Base-by-base conservation (phyloP, 2,888 invertebrate genomes). In the Athrips mouffetella region DNA sequence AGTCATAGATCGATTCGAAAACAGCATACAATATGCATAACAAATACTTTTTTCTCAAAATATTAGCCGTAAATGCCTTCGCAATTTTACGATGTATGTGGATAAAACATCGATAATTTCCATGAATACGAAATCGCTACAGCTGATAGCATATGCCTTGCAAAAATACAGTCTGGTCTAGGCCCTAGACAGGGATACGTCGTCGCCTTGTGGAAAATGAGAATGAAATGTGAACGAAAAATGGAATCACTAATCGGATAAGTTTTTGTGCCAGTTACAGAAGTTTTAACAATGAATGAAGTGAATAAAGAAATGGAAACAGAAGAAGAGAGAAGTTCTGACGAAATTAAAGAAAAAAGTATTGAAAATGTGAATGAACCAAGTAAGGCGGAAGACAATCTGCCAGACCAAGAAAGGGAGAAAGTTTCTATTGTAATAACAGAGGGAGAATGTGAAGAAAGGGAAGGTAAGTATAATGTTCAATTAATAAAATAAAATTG, bases 81-180 rank as follows among this genome's bases (percentile, higher is more conserved):
- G n/a, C n/a, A 18, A 8, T n/a, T 18, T 11, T 18, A 21, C 11
- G 20, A 21, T 21, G 35, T 35, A 20, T 41, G 42, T 29, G 42
- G 42, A 18, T 29, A 30, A 42, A 10, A 29, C n/a, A 11, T 11
- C 23, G 23, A 45, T 45, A 16, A 45, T 45, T 35, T 35, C 25
- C 45, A 45, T 33, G 45, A 45, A 45, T 16, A 45, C 45, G 8
- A 35, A 45, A 35, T 15, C 31, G 23, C 45, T 37, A 35, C 25
- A 16, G 13, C 29, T 30, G 29, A 29, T 44, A 27, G 41, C 27
- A 35, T 27, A 42, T 10, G 31, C 25, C 25, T 23, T 16, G 7
- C 31, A 25, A 46, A 46, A 25, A 27, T 23, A 2, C 37, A 47
- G 47, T 47, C 47, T 47, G 20, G 37, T 29, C 47, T 29, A 29